Percentiles rank a stretch among this genome's conserved stretches.
These are phyloP conservation scores for Mirounga angustirostris DNA, from an alignment of 2,113 vertebrate genomes.

Conservation along the genomic window DNA sequence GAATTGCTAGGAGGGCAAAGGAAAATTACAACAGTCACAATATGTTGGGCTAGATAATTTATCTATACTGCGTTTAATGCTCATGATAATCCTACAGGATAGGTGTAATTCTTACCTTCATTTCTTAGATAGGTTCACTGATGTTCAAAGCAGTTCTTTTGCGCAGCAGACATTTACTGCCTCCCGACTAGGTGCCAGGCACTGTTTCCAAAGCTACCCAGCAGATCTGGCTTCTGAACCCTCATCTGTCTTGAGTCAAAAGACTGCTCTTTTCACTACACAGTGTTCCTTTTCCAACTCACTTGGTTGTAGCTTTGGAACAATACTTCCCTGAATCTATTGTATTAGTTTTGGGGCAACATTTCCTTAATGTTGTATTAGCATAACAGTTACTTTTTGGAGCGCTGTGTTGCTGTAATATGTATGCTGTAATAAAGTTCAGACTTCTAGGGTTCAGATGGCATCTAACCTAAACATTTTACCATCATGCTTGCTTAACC, in stretches of 20 bases:
- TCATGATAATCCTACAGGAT: not conserved
- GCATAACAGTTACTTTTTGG: not conserved
- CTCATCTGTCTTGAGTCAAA: not conserved
- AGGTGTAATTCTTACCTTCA: not conserved
- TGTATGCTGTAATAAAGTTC: not conserved
- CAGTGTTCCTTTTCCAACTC: not conserved
- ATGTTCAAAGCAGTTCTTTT: not conserved
- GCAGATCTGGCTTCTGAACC: not conserved
- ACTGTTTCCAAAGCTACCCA: not conserved
- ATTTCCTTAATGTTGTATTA: not conserved
- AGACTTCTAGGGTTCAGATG: not conserved
- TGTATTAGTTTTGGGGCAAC: not conserved
- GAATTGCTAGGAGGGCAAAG: not conserved
- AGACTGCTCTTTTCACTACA: not conserved
- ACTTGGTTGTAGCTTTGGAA: not conserved
- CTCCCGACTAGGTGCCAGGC: not conserved
- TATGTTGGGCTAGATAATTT: not conserved
- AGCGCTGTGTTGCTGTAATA: not conserved
- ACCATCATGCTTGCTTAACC: not conserved
- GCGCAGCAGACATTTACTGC: not conserved
- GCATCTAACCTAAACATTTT: not conserved
- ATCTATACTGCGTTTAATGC: not conserved
- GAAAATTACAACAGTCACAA: not conserved
- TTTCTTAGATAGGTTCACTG: not conserved
- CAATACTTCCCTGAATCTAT: not conserved